Conservation (phyloP, 2,113 vertebrate genomes). For the Arothron firmamentum region DNA sequence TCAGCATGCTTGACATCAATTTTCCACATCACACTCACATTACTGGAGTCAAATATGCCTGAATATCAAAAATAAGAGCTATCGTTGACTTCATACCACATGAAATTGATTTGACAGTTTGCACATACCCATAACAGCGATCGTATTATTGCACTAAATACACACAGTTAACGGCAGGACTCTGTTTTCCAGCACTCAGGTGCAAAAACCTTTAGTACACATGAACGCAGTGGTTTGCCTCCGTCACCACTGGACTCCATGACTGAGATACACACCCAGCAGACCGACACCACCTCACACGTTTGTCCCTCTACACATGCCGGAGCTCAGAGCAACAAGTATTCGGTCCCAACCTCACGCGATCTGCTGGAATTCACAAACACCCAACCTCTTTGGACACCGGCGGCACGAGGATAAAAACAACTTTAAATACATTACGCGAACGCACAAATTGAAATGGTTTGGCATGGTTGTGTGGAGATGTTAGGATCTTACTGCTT, state of each 20-base stretch:
- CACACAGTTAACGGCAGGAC: neutral
- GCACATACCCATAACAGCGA: slow-evolving; percentile 40
- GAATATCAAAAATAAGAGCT: slow-evolving; percentile 44
- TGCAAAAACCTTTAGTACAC: slow-evolving; percentile 30
- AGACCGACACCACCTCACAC: neutral
- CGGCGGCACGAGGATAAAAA: slow-evolving; percentile 11
- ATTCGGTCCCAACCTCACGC: slow-evolving; percentile 2
- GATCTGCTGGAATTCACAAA: slow-evolving; percentile 25
- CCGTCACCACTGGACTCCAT: slow-evolving; percentile 31
- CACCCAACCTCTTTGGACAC: slow-evolving; percentile 46
- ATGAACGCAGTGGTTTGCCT: slow-evolving; percentile 52
- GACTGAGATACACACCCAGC: neutral
- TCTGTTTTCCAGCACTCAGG: slow-evolving; percentile 25
- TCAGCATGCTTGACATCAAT: slow-evolving; percentile 23
- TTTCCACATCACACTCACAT: neutral
- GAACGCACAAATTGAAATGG: too few species aligned
- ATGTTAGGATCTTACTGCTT: neutral
- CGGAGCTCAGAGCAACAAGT: neutral
- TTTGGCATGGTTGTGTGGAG: too few species aligned
- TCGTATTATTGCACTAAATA: slow-evolving; percentile 35
- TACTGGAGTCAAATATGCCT: neutral
- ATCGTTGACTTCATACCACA: slow-evolving; percentile 6
- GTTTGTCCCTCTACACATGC: slow-evolving; percentile 3
- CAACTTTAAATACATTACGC: neutral
- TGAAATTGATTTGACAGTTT: slow-evolving; percentile 23